These are phyloP conservation scores for Panthera tigris DNA, from an alignment of 2,113 vertebrate genomes.

Conservation along the genomic window DNA sequence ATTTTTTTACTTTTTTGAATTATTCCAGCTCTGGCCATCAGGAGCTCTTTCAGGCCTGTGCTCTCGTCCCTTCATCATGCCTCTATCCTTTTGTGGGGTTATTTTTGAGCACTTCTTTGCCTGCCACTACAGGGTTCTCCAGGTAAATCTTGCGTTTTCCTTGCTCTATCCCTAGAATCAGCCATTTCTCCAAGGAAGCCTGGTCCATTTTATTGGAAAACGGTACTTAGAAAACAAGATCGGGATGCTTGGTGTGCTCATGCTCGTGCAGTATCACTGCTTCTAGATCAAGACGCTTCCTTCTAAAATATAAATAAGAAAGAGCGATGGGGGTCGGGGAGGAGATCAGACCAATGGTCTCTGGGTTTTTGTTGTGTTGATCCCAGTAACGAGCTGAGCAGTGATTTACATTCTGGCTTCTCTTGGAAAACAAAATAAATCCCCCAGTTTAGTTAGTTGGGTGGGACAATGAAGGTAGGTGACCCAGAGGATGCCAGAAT, in stretches of 20 bases:
- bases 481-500: not conserved
- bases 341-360: not conserved
- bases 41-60: not conserved
- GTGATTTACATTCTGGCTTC: not conserved
- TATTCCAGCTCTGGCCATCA: not conserved
- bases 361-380: not conserved
- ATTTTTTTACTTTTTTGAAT: not conserved
- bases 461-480: not conserved
- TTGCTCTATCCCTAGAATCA: not conserved
- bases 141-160: not conserved
- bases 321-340: not conserved
- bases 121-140: not conserved
- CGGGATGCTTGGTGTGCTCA: not conserved
- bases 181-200: not conserved
- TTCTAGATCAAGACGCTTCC: not conserved
- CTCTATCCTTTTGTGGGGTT: not conserved
- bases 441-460: not conserved
- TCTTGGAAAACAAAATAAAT: not conserved
- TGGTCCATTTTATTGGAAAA: not conserved
- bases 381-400: not conserved
- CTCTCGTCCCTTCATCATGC: no score
- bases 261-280: not conserved
- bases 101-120: not conserved
- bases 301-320: not conserved
- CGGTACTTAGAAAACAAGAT: not conserved